Percentiles rank a stretch among this genome's conserved stretches.
phyloP scores from a whole-genome alignment of 2,113 vertebrate species.

The cat (Felis catus) region F.catus_Fca126_mat1.0 CM031421.1:36855501-36856000 shows the following conservation, averaged over 20 bases:
- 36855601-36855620: not conserved
- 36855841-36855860: not conserved
- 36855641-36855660: not conserved
- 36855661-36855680: not conserved
- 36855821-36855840: not conserved
- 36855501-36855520: not conserved
- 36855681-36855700: not conserved
- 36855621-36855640: not conserved
- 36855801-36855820: too few species aligned
- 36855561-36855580: not conserved
- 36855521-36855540: not conserved
- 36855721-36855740: not conserved
- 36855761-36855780: not conserved
- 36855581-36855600: not conserved
- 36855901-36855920: not conserved
- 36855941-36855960: not conserved
- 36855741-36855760: not conserved
- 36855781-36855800: too few species aligned
- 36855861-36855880: not conserved
- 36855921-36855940: not conserved
- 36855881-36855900: not conserved
- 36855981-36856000: not conserved
- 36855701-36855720: not conserved
- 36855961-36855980: not conserved
- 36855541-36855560: not conserved